phyloP scores from a whole-genome alignment of 2,888 invertebrate species.

The Odontomyia ornata region DNA sequence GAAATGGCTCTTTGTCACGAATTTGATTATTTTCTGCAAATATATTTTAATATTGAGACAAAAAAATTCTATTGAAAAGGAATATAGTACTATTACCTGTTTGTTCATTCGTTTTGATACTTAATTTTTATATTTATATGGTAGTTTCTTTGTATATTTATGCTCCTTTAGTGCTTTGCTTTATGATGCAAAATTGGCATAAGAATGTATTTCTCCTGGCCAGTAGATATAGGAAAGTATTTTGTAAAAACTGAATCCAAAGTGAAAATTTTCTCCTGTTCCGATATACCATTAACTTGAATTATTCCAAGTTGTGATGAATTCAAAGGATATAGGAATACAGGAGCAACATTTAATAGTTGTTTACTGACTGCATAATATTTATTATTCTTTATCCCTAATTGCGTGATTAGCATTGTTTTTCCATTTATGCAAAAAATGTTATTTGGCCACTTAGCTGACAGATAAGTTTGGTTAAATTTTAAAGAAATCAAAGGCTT shows the following conservation, averaged over 20 bases:
- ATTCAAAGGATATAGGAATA: background rate
- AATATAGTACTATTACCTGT: no score
- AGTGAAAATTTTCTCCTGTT: background rate
- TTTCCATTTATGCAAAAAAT: conserved; percentile 9
- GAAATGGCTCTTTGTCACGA: no score
- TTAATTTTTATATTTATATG: background rate
- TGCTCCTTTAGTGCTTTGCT: no score
- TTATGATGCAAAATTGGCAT: background rate
- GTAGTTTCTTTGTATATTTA: no score
- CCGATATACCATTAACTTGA: background rate
- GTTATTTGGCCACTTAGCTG: background rate
- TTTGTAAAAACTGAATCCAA: background rate
- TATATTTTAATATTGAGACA: background rate
- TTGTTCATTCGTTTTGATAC: no score
- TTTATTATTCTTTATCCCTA: no score
- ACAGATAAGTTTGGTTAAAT: conserved; percentile 9
- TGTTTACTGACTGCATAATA: background rate
- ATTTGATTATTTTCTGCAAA: conserved; percentile 15
- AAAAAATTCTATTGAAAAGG: no score
- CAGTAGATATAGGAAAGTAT: conserved; percentile 1
- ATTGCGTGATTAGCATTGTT: no score
- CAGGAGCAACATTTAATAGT: background rate
- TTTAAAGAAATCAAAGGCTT: background rate
- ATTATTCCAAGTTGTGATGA: no score
- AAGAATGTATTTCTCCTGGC: background rate